phyloP scores from a whole-genome alignment of 2,888 invertebrate genomes.

The Parnassius orleans region DNA sequence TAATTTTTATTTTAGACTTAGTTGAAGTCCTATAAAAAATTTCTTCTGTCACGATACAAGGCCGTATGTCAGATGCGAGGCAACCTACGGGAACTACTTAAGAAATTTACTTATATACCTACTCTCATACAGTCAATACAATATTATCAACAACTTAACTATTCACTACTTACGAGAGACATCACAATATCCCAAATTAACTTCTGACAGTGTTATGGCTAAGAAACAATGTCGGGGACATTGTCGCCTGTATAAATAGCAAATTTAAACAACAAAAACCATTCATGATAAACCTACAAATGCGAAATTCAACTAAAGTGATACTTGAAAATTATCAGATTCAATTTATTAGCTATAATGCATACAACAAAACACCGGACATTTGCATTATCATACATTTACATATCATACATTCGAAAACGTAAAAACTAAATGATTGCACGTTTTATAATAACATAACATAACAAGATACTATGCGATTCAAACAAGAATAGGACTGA shows the following conservation, averaged over 20 bases:
- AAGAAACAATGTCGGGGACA: conserved; percentile 3
- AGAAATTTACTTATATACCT: conserved; percentile 66
- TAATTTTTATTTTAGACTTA: too few species aligned
- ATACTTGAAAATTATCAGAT: neutral
- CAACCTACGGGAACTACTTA: conserved; percentile 66
- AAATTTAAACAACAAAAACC: neutral
- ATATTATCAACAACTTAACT: conserved; percentile 71
- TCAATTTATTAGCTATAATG: neutral
- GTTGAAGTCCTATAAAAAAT: too few species aligned
- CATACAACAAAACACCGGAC: conserved; percentile 3
- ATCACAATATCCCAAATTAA: conserved; percentile 61
- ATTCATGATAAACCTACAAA: neutral
- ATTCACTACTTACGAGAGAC: conserved; percentile 65
- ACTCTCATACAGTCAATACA: conserved; percentile 63
- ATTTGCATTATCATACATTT: conserved; percentile 34
- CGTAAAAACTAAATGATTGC: conserved; percentile 49
- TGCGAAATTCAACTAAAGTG: neutral
- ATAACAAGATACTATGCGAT: conserved; percentile 19
- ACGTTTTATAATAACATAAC: conserved; percentile 50
- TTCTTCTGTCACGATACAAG: conserved; percentile 18
- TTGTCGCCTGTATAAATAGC: neutral
- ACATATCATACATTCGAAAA: conserved; percentile 35
- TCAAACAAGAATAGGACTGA: too few species aligned
- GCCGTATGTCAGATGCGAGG: conserved; percentile 46
- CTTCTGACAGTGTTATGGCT: conserved; percentile 28